Conservation (phyloP, 2,888 invertebrate species). For the Hoplodrina ambigua region DNA sequence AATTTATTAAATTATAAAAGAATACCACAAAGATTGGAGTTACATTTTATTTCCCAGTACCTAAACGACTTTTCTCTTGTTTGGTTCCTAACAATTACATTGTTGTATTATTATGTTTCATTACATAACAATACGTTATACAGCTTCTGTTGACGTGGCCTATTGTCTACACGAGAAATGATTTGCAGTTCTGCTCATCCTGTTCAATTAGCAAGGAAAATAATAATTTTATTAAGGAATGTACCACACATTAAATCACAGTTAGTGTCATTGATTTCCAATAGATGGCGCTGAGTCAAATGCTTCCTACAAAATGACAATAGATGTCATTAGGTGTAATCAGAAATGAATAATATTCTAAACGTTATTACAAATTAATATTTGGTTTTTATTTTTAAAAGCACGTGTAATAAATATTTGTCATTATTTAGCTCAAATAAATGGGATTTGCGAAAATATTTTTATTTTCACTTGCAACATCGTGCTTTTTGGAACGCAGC, state of each 20-base stretch:
- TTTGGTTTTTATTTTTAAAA: not conserved
- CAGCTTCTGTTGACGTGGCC: not conserved
- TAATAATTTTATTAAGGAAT: too few relatives aligned
- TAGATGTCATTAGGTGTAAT: constrained; percentile 22
- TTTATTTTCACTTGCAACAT: constrained; percentile 36
- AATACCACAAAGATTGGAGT: constrained; percentile 19
- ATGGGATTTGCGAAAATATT: not conserved
- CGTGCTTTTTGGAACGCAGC: constrained; percentile 64
- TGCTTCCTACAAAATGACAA: not conserved
- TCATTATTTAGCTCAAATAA: not conserved
- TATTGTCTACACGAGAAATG: not conserved
- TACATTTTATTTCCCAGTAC: constrained; percentile 21
- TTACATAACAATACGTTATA: not conserved
- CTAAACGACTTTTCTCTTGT: too few relatives aligned
- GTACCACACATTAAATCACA: not conserved
- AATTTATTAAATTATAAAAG: constrained; percentile 68
- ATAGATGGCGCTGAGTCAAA: constrained; percentile 31
- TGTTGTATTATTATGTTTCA: not conserved
- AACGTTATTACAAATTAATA: not conserved
- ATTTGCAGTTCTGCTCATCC: not conserved
- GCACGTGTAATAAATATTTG: not conserved
- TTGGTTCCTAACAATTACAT: not conserved
- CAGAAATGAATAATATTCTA: not conserved
- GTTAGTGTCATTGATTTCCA: not conserved
- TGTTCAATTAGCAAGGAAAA: not conserved